Base-by-base conservation (phyloP, 2,888 invertebrate species). In the Julus scandinavius region DNA sequence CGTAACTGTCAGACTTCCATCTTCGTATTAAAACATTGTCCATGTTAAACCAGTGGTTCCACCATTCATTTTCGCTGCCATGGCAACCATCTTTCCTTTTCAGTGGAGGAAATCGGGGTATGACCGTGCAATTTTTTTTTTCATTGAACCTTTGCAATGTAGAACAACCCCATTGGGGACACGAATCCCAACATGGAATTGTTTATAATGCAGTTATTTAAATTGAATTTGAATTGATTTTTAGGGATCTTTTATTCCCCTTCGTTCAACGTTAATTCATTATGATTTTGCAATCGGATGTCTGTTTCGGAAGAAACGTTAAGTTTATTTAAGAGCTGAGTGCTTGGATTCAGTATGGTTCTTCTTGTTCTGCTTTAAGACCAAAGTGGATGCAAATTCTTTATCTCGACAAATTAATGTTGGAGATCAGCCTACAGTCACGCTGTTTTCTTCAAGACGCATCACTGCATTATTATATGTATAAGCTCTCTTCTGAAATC, bases 151-250 rank as follows among this genome's bases (percentile, higher is more conserved):
- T 2, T 0, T n/a, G 63, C 63, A 15, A 5, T 63, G 63, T 63
- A 17, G n/a, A 63, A 72, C 9, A 4, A 29, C 11, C 72, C 72
- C 72, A 72, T 2, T 29, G 72, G 72, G 72, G 9, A 1, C 29
- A 11, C 72, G 6, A 72, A 29, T 29, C 72, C 11, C 72, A 29
- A 72, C 20, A 72, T 72, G 72, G 72, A 29, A 72, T 29, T 72
- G 72, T 72, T 72, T 72, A 72, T 72, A 72, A 72, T 72, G 72
- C 72, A 29, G 72, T 29, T 72, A 72, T 72, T 72, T 0, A 72
- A 72, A 72, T 72, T 72, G 72, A 72, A 29, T 72, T 72, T 72
- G 29, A 20, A 72, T 72, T 72, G 72, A 72, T 72, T 72, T 72
- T 72, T 29, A 1, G 7, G 11, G 29, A 72, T 72, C 72, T 11